Evolutionary conservation across 2,113 vertebrate species (phyloP).

Genomic region (Orcinus orca): DNA sequence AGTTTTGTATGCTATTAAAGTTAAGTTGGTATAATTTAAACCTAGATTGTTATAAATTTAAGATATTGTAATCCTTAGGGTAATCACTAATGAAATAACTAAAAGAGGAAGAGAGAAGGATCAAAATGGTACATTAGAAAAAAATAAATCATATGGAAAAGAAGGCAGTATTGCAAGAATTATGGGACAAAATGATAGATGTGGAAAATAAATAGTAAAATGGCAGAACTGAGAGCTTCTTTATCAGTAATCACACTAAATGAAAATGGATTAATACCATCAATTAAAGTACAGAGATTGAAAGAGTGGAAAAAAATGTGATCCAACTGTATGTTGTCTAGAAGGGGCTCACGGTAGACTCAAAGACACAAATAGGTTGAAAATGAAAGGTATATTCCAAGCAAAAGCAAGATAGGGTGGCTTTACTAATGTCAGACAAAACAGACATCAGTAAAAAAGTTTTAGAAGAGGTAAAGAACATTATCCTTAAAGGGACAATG

Average conservation of each 20-base stretch:
- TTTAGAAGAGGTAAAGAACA: too few species aligned
- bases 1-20: neutral
- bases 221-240: neutral
- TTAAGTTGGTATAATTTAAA: neutral
- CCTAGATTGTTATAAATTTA: neutral
- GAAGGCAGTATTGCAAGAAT: neutral
- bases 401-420: neutral
- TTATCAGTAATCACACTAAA: neutral
- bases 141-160: neutral
- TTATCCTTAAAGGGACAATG: too few species aligned
- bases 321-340: neutral
- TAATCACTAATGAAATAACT: neutral
- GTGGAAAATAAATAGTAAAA: neutral
- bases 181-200: neutral
- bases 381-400: neutral
- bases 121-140: neutral
- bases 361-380: neutral
- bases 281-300: neutral
- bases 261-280: neutral
- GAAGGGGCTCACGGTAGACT: neutral
- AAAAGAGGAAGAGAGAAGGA: neutral
- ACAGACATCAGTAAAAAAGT: too few species aligned
- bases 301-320: neutral
- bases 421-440: too few species aligned
- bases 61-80: neutral